Base-by-base conservation (phyloP, 2,797 vertebrate species). In the Chelidonichthys spinosus region DNA sequence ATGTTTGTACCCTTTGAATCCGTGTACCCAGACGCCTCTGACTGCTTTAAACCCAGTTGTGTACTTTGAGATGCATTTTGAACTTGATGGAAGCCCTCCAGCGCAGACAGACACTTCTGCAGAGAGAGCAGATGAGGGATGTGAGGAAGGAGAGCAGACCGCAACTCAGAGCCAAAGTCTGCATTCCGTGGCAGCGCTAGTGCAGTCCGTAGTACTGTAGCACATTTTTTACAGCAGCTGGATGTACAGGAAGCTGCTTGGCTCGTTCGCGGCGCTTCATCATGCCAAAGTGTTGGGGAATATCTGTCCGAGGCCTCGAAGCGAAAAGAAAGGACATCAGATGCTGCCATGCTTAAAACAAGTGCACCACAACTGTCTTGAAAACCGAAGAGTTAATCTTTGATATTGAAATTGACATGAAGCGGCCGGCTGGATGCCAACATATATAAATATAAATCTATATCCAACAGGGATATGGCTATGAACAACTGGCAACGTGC, bases 161-260 rank as follows among this genome's bases (percentile, higher is more conserved):
- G 63, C 47, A 60, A 63, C 80, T 66, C 37, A 68, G 33, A 87
- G 89, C 91, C 93, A 94, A 85, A 71, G 94, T 91, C 91, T 90
- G 83, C 79, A 89, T 90, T 90, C 91, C 90, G 59, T 67, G 1
- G 76, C 79, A 79, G 77, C 69, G 74, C 76, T 56, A 82, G 36
- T 52, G 39, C 53, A 43, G 71, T 79, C 84, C 72, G 74, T 25
- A 83, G 70, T 50, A 44, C 75, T 79, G 74, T 56, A 79, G 85
- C 79, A 95, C 95, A 92, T 92, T 96, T 95, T 93, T 91, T 94
- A 95, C 25, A 93, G 92, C 79, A 82, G 90, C 89, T 95, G 94
- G 90, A 97, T 96, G 91, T 91, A 87, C 86, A 91, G 90, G 90
- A 93, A 92, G 87, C 85, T 86, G 82, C 89, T 92, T 79, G 92